Percentiles rank a stretch among this genome's conserved stretches.
These are phyloP conservation scores for Pediacus dermestoides DNA, from an alignment of 2,888 invertebrate genomes.

Conservation along the genomic window DNA sequence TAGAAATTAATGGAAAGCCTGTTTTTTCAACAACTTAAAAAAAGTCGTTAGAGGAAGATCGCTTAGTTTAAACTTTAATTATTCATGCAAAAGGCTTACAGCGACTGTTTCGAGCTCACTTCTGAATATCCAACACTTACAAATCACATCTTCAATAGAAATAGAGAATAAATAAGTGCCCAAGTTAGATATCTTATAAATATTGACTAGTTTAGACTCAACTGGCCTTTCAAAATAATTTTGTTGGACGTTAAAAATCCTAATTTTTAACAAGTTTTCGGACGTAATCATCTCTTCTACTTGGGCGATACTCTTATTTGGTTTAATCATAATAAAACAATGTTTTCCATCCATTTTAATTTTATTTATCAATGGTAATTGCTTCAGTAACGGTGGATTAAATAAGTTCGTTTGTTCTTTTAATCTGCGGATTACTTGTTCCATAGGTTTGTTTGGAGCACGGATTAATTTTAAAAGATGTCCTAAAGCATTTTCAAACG, in stretches of 20 bases:
- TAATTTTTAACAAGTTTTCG: background rate
- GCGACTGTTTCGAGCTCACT: too few species aligned
- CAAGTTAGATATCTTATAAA: background rate
- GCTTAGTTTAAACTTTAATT: too few species aligned
- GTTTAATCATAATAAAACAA: background rate
- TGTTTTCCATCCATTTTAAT: conserved; percentile 1
- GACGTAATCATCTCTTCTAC: background rate
- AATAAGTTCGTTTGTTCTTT: background rate
- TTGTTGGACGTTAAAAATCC: background rate
- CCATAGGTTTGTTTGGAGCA: background rate
- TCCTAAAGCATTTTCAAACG: background rate
- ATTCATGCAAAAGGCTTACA: too few species aligned
- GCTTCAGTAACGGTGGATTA: background rate
- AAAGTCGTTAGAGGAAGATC: too few species aligned
- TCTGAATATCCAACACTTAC: conserved; percentile 2
- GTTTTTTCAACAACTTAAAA: too few species aligned
- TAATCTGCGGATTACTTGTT: background rate
- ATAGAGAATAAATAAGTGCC: background rate
- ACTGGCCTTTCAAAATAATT: background rate
- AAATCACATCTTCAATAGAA: background rate
- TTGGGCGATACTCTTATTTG: background rate
- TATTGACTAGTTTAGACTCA: background rate
- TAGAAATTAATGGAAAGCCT: too few species aligned
- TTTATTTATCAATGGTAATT: background rate
- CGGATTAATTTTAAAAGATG: background rate